Base-by-base conservation (phyloP, 2,113 vertebrate species). In the Vidua chalybeata region DNA sequence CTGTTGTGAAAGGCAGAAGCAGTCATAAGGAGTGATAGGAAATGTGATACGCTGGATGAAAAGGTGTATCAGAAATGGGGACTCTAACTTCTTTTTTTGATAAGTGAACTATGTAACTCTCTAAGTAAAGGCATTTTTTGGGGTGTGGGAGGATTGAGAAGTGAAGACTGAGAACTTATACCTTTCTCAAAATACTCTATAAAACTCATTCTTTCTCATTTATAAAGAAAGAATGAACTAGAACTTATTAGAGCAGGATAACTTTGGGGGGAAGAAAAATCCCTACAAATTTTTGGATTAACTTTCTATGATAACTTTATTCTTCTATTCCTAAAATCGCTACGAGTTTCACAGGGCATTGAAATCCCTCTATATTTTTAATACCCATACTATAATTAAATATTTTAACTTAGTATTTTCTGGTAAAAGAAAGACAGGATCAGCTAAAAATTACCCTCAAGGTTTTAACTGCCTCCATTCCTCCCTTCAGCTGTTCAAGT, bases 1-100 rank as follows among this genome's bases (percentile, higher is more conserved):
- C 80, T 81, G 43, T 74, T 77, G 64, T 71, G 77, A 93, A 89
- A 87, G 33, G 56, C 33, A 72, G 75, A 93, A 85, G 67, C 27
- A 72, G 61, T 37, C 54, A 22, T 55, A 79, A 87, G 45, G 90
- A 84, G 58, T 23, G 37, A 68, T 33, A 73, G 71, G 62, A 93
- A 23, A 21, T 21, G 17, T 61, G 49, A 59, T 46, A 58, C 74
- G 22, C 3, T 24, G 67, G 49, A 84, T 80, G 28, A 91, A 84
- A 87, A 55, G 7, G 5, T 41, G 8, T 41, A n/a, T 54, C 49
- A 23, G 33, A 89, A 87, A 87, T 41, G 51, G n/a, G 90, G 49
- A 74, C 41, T 52, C 39, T 61, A 87, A 31, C 27, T 41, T 58
- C 4, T 49, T 26, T 59, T 72, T 91, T 87, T 59, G 54, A 17